A percentile compares a stretch with the other conserved stretches of the same genome.
Evolutionary conservation across 2,113 vertebrate species (phyloP).

Genomic region (Zosterops hypoxanthus): DNA sequence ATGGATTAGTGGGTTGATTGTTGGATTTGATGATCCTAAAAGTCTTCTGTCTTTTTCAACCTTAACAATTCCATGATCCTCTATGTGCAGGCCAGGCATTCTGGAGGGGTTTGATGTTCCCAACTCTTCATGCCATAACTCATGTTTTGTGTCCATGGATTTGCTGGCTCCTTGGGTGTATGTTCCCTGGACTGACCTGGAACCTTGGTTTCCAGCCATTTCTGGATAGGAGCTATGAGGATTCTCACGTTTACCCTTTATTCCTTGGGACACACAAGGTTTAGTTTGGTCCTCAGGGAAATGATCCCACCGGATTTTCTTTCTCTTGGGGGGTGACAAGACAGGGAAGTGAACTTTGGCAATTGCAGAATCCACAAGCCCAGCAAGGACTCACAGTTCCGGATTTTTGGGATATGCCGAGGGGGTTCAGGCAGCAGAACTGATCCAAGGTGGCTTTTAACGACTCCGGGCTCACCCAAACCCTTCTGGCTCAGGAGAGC

Average conservation of each 20-base stretch:
- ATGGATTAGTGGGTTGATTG: accelerated
- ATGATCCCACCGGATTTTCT: neutral
- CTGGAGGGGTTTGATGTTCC: accelerated
- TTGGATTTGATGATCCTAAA: neutral
- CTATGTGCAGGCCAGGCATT: neutral
- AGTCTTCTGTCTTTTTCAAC: too few relatives aligned
- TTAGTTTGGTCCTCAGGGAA: neutral
- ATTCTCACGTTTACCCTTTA: neutral
- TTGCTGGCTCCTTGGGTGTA: neutral
- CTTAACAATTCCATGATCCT: neutral
- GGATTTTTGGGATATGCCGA: neutral
- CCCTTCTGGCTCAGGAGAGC: neutral
- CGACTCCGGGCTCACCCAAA: neutral
- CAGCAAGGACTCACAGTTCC: accelerated
- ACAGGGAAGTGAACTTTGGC: neutral
- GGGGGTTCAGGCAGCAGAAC: neutral
- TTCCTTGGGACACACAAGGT: neutral
- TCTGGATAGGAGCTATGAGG: neutral
- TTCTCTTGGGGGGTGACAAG: accelerated
- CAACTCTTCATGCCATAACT: accelerated
- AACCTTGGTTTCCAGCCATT: neutral
- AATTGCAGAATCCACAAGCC: accelerated
- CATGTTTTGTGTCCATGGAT: accelerated
- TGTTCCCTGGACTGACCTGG: neutral
- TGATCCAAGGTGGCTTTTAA: neutral